Base-by-base conservation (phyloP, 2,113 vertebrate species). In the Motacilla alba region DNA sequence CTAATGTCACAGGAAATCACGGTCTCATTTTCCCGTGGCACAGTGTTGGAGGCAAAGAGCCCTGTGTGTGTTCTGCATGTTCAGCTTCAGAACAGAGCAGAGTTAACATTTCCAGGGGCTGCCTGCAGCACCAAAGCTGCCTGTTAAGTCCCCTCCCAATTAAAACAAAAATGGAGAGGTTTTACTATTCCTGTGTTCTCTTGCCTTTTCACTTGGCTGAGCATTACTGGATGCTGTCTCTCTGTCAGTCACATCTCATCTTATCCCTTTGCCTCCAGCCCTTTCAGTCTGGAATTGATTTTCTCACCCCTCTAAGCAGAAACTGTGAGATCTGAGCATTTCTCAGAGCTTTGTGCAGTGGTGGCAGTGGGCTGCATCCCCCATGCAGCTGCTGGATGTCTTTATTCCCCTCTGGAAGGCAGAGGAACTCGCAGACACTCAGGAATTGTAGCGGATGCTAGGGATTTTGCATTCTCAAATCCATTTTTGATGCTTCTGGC, bases 201-300 rank as follows among this genome's bases (percentile, higher is more conserved):
- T 6, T 90, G 68, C 85, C 83, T 94, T 95, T 92, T 63, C 90
- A 46, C 85, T 92, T 68, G 92, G 41, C 85, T 94, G 95, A 95
- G 90, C 95, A 94, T 96, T 92, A 63, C 47, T 75, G 83, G 60
- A 81, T 88, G 88, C 94, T 81, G 88, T 87, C 92, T 95, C 90
- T 68, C 92, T 81, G 92, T 93, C 96, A 95, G 79, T 87, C 92
- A 90, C 82, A 92, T 94, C 80, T 81, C 72, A 64, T 96, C 79
- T 90, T 13, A 44, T 16, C 56, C 60, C 68, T 55, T 77, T n/a
- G 90, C 93, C 93, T 90, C 33, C 52, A 67, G 95, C 85, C 73
- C 46, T 93, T 82, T 95, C 11, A 17, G 79, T 81, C 88, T 88
- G 55, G 20, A 58, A 83, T 56, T 74, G 63, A 83, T 94, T 95